Percentiles rank a stretch among this genome's conserved stretches.
phyloP scores from a whole-genome alignment of 2,797 vertebrate species.

The Ciconia nigra region DNA sequence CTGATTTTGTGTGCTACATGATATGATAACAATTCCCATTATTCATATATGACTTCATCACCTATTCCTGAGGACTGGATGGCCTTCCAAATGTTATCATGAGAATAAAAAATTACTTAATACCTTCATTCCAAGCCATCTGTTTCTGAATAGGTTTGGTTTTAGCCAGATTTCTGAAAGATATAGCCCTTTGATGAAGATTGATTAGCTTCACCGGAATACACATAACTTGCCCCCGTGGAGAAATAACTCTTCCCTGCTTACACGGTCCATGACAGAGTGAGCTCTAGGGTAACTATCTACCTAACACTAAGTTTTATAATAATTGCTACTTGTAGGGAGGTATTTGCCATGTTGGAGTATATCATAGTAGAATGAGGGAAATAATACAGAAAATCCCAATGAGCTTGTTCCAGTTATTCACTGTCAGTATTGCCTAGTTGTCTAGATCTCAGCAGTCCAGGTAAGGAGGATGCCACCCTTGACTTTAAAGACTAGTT shows the following conservation, averaged over 20 bases:
- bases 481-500: background rate
- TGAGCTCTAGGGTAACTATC: background rate
- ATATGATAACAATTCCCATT: background rate
- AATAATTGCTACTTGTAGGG: background rate
- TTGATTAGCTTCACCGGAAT: background rate
- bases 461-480: background rate
- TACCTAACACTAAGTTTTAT: background rate
- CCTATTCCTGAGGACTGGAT: background rate
- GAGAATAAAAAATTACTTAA: background rate
- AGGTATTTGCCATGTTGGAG: background rate
- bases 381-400: background rate
- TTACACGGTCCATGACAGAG: background rate
- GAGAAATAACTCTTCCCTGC: background rate
- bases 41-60: background rate
- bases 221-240: background rate
- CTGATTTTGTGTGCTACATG: background rate
- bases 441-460: background rate
- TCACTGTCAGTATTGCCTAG: background rate
- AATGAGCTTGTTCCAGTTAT: background rate
- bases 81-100: background rate
- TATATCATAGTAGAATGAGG: background rate
- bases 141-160: background rate
- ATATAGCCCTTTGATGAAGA: background rate
- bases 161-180: slow-evolving; percentile 9
- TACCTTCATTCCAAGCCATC: background rate